Percentiles rank a stretch among this genome's conserved stretches.
Evolutionary conservation across 2,797 vertebrate genomes (phyloP).

Genomic region (Diceros bicornis): DNA sequence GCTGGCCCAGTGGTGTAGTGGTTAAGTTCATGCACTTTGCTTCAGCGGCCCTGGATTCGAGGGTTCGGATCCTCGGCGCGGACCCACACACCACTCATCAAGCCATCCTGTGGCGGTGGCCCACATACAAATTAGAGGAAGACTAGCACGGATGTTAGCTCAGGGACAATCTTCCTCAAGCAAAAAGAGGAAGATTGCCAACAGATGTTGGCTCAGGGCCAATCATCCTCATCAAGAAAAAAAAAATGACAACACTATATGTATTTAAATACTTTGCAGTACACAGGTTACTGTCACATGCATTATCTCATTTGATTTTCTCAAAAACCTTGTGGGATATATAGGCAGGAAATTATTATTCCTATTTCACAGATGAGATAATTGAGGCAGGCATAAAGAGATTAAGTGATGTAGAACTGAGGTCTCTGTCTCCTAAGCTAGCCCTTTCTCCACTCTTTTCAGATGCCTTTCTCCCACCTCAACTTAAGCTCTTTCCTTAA

Average conservation of each 20-base stretch:
- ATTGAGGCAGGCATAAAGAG: neutral
- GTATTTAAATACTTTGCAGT: neutral
- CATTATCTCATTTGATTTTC: slow-evolving; percentile 17
- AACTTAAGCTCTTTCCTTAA: neutral
- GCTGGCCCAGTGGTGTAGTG: too few relatives aligned
- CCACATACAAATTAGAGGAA: too few relatives aligned
- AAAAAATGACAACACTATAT: neutral
- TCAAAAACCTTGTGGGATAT: slow-evolving; percentile 1
- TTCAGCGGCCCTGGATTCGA: too few relatives aligned
- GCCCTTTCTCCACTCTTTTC: neutral
- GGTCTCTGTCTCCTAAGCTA: neutral
- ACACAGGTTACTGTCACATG: neutral
- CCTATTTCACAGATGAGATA: neutral
- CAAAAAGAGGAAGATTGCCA: too few relatives aligned
- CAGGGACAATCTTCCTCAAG: too few relatives aligned
- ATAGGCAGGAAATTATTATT: neutral
- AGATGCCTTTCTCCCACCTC: neutral
- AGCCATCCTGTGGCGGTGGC: too few relatives aligned
- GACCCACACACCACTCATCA: too few relatives aligned
- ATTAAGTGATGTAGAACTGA: neutral
- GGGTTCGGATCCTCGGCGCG: too few relatives aligned
- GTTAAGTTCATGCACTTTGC: too few relatives aligned
- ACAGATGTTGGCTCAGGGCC: too few relatives aligned
- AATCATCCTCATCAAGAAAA: too few relatives aligned
- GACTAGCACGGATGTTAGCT: too few relatives aligned